Evolutionary conservation across 2,888 invertebrate species (phyloP).

Genomic region (Rotaria magnacalcarata): DNA sequence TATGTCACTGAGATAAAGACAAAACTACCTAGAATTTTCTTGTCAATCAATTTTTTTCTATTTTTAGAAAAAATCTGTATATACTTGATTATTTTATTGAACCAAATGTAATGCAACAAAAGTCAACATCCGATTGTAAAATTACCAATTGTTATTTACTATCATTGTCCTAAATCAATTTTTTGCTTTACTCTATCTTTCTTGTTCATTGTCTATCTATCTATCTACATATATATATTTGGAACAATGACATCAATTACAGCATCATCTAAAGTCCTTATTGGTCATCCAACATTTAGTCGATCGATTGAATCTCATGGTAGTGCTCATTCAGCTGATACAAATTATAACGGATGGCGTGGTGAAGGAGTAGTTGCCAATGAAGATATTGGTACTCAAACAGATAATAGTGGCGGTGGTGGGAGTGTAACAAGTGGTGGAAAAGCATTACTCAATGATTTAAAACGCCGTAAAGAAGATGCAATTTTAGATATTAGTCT

Average conservation of each 20-base stretch:
- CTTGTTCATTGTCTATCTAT: neutral
- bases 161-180: neutral
- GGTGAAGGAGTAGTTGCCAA: neutral
- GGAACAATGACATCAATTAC: neutral
- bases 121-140: conserved; percentile 21
- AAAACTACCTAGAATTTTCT: neutral
- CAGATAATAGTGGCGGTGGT: neutral
- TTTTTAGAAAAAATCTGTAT: conserved; percentile 14
- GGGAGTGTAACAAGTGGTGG: neutral
- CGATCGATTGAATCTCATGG: conserved; percentile 32
- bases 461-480: neutral
- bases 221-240: neutral
- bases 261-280: neutral
- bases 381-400: conserved; percentile 24
- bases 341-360: neutral
- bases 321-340: conserved; percentile 28
- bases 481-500: conserved; percentile 18
- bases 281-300: conserved; percentile 23
- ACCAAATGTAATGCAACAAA: neutral
- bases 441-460: neutral
- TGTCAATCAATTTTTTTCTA: neutral
- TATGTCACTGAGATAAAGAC: neutral
- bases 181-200: no score
- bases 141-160: neutral
- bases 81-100: conserved; percentile 18